A percentile compares a stretch with the other conserved stretches of the same genome.
Evolutionary conservation across 2,888 invertebrate genomes (phyloP).

Genomic region (Hemistola chrysoprasaria): DNA sequence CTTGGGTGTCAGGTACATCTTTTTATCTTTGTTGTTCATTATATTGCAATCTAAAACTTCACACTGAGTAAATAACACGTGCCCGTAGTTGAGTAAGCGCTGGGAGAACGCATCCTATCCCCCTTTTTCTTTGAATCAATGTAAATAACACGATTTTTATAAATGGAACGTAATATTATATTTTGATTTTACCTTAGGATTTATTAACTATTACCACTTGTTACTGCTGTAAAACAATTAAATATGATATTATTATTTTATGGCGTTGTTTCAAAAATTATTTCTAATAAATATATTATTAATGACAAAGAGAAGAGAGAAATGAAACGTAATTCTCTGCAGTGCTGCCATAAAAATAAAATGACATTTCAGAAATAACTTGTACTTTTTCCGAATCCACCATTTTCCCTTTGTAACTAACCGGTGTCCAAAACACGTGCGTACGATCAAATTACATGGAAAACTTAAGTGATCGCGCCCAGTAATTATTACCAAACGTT

Average conservation of each 20-base stretch:
- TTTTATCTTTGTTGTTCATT: too few relatives aligned
- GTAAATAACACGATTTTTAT: too few relatives aligned
- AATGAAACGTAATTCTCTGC: slow-evolving; percentile 41
- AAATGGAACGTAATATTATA: too few relatives aligned
- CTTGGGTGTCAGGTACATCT: too few relatives aligned
- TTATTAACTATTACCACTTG: too few relatives aligned
- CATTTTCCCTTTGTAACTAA: slow-evolving; percentile 85
- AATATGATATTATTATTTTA: not conserved
- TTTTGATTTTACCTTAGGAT: too few relatives aligned
- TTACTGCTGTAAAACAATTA: too few relatives aligned
- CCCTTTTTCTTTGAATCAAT: too few relatives aligned
- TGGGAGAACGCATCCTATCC: too few relatives aligned
- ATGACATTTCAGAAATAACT: slow-evolving; percentile 68
- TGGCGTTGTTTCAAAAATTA: not conserved
- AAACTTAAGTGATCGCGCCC: slow-evolving; percentile 63
- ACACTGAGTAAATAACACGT: too few relatives aligned
- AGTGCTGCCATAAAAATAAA: slow-evolving; percentile 57
- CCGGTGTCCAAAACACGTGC: slow-evolving; percentile 85
- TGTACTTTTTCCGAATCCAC: slow-evolving; percentile 76
- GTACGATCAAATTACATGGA: slow-evolving; percentile 79
- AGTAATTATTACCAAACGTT: slow-evolving; percentile 54
- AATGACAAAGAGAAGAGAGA: slow-evolving; percentile 9
- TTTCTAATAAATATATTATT: not conserved
- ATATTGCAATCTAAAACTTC: too few relatives aligned
- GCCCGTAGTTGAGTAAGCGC: too few relatives aligned